These are phyloP conservation scores for Drosophila lini DNA, from an alignment of 1,140 invertebrate genomes.

Conservation along the genomic window DNA sequence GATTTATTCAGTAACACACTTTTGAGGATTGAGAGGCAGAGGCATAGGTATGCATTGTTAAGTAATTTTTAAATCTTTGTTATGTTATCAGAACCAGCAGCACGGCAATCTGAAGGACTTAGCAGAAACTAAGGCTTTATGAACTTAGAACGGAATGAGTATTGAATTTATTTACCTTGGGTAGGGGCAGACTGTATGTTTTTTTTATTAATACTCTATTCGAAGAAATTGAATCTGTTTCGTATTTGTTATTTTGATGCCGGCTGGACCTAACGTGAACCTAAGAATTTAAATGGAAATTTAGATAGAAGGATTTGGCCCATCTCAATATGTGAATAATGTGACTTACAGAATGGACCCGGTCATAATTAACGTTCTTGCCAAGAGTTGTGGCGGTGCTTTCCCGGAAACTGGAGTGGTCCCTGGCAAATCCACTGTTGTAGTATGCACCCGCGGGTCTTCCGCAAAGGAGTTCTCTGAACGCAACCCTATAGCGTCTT, in stretches of 20 bases:
- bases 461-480: slow-evolving; percentile 89
- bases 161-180: slow-evolving; percentile 33
- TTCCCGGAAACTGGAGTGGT: slow-evolving; percentile 87
- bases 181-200: slow-evolving; percentile 53
- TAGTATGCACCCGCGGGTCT: slow-evolving; percentile 74
- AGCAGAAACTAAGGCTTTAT: neutral
- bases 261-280: slow-evolving; percentile 50
- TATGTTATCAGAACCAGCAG: neutral
- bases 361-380: slow-evolving; percentile 53
- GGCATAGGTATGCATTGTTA: neutral
- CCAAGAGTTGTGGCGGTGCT: slow-evolving; percentile 73
- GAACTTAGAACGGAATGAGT: neutral
- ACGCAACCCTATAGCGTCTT: slow-evolving; percentile 91
- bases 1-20: slow-evolving; percentile 21
- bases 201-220: slow-evolving; percentile 52
- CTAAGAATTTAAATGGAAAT: slow-evolving; percentile 8
- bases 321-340: neutral
- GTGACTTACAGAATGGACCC: slow-evolving; percentile 64
- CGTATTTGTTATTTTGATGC: slow-evolving; percentile 25
- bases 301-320: neutral
- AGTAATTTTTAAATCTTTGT: neutral
- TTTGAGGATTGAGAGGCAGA: neutral
- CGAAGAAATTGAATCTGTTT: slow-evolving; percentile 29
- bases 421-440: slow-evolving; percentile 85
- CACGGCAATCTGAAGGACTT: neutral